These are phyloP conservation scores for Cynopterus sphinx DNA, from an alignment of 2,797 vertebrate genomes.

Conservation along the genomic window DNA sequence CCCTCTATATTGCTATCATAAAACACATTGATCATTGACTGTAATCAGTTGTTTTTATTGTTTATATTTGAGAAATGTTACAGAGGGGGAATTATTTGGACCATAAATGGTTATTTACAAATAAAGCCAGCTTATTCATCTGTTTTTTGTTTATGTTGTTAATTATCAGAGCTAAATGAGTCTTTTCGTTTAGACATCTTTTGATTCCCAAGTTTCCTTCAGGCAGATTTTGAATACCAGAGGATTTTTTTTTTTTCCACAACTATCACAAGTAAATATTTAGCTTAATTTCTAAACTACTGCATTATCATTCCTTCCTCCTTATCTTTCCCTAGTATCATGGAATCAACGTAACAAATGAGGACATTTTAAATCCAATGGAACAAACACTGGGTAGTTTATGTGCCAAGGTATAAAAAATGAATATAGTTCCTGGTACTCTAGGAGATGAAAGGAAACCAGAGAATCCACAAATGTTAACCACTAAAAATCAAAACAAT, in stretches of 20 bases:
- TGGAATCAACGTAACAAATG: conserved; percentile 41
- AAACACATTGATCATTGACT: conserved; percentile 32
- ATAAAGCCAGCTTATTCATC: conserved; percentile 61
- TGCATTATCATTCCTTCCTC: neutral
- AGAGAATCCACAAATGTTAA: neutral
- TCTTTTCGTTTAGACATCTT: conserved; percentile 22
- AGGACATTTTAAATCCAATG: neutral
- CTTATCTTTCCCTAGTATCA: conserved; percentile 36
- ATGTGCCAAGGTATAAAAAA: neutral
- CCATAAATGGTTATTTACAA: conserved; percentile 63
- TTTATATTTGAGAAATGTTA: conserved; percentile 46
- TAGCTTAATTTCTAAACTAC: conserved; percentile 58
- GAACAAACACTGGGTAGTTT: conserved; percentile 30
- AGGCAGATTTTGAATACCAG: conserved; percentile 44
- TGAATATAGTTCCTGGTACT: neutral
- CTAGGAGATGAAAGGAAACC: neutral
- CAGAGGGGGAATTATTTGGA: conserved; percentile 54
- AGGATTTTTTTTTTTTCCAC: conserved; percentile 37
- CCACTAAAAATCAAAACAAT: neutral
- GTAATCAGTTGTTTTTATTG: conserved; percentile 31
- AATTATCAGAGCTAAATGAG: conserved; percentile 54
- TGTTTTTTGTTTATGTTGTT: conserved; percentile 53
- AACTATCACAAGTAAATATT: conserved; percentile 54
- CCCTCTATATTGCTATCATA: neutral
- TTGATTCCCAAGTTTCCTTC: conserved; percentile 18